phyloP scores from a whole-genome alignment of 2,888 invertebrate genomes.

The Calameuta filiformis region DNA sequence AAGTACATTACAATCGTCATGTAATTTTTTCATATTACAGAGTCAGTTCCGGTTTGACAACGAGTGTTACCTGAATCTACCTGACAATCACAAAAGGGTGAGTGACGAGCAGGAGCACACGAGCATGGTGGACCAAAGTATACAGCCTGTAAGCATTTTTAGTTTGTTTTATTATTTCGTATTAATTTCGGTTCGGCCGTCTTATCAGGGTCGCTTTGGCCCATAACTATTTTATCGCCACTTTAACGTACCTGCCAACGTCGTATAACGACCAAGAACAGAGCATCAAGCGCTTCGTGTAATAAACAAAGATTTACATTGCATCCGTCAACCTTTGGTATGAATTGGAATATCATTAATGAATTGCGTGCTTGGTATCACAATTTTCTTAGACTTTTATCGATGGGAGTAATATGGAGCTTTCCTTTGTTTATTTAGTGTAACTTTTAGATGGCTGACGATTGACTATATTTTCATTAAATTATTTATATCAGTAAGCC shows the following conservation, averaged over 20 bases:
- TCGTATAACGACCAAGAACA: not conserved
- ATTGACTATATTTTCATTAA: not conserved
- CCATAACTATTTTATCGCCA: not conserved
- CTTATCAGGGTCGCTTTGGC: not conserved
- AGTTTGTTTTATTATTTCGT: constrained; percentile 37
- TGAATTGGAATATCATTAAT: not conserved
- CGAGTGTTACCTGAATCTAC: constrained; percentile 97
- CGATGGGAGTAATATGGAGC: constrained; percentile 56
- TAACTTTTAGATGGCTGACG: constrained; percentile 7
- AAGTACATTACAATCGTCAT: constrained; percentile 3
- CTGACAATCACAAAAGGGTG: constrained; percentile 99
- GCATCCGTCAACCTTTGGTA: not conserved
- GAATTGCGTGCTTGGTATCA: not conserved
- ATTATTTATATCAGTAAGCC: not conserved
- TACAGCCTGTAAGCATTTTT: constrained; percentile 77
- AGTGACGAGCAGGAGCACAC: constrained; percentile 71
- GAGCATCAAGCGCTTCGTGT: not conserved
- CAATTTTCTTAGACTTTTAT: not conserved
- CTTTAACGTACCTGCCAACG: not conserved
- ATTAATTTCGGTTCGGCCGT: constrained; percentile 13
- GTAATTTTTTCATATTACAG: constrained; percentile 70
- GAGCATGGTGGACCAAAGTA: constrained; percentile 70
- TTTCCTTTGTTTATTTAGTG: constrained; percentile 25
- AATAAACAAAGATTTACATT: not conserved
- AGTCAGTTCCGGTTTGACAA: constrained; percentile 99